A percentile compares a stretch with the other conserved stretches of the same genome.
These are phyloP conservation scores for Ceratotherium simum DNA, from an alignment of 2,113 vertebrate species.

Conservation along the genomic window DNA sequence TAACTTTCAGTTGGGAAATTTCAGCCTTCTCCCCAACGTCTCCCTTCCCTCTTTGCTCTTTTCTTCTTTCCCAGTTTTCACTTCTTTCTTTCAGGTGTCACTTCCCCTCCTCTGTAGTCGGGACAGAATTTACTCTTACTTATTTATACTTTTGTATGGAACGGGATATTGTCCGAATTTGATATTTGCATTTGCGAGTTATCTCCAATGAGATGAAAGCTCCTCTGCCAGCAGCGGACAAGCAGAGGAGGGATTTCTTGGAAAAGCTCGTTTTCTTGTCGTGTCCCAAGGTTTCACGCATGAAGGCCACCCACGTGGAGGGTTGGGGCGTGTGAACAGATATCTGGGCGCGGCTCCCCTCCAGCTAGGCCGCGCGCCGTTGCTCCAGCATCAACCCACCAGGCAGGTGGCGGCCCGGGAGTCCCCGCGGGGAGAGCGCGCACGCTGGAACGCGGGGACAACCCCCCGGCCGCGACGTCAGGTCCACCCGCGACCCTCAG, in stretches of 20 bases:
- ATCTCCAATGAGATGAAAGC: neutral
- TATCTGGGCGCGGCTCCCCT: accelerated
- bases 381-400: neutral
- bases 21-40: neutral
- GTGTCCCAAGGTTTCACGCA: neutral
- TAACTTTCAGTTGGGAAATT: slow-evolving; percentile 1
- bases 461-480: neutral
- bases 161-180: neutral
- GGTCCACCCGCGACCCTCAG: neutral
- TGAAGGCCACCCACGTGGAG: neutral
- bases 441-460: too few species aligned
- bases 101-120: neutral
- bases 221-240: neutral
- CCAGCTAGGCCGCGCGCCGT: neutral
- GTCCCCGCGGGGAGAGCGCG: neutral
- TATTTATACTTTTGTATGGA: neutral
- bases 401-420: neutral
- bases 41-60: neutral
- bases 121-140: neutral
- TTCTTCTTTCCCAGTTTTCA: neutral
- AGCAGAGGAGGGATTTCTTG: neutral
- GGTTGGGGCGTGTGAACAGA: too few species aligned
- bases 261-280: neutral
- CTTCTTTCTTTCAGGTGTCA: neutral
- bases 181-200: neutral